phyloP scores from a whole-genome alignment of 2,888 invertebrate species.

The Dynastes tityus region DNA sequence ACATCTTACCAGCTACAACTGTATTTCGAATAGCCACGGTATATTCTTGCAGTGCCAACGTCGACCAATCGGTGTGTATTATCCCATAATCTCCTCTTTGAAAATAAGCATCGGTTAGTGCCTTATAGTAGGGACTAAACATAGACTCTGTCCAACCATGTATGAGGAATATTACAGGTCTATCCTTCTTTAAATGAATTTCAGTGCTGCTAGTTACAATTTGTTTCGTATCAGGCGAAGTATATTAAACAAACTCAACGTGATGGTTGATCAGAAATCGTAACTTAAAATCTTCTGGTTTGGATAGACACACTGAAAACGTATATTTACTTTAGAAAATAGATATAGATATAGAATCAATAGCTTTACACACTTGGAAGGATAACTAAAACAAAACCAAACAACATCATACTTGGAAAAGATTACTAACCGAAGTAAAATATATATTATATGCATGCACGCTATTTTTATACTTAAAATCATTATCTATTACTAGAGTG shows the following conservation, averaged over 20 bases:
- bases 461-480: too few relatives aligned
- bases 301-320: not conserved
- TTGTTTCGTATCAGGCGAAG: not conserved
- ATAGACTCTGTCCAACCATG: slow-evolving; percentile 71
- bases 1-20: slow-evolving; percentile 58
- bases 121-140: slow-evolving; percentile 63
- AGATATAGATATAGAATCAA: too few relatives aligned
- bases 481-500: too few relatives aligned
- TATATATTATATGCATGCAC: too few relatives aligned
- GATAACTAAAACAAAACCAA: too few relatives aligned
- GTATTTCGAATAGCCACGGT: slow-evolving; percentile 61
- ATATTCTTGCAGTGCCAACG: slow-evolving; percentile 62
- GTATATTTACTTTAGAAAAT: too few relatives aligned
- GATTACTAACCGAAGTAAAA: too few relatives aligned
- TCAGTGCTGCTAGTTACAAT: not conserved
- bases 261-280: not conserved
- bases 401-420: too few relatives aligned
- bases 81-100: slow-evolving; percentile 69
- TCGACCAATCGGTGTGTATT: slow-evolving; percentile 72
- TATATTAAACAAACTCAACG: not conserved
- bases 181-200: not conserved
- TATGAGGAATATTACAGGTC: slow-evolving; percentile 68
- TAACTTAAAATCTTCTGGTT: not conserved
- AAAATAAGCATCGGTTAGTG: slow-evolving; percentile 68
- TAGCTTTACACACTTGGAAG: too few relatives aligned